phyloP scores from a whole-genome alignment of 2,113 vertebrate species.

The Diadophis punctatus region DNA sequence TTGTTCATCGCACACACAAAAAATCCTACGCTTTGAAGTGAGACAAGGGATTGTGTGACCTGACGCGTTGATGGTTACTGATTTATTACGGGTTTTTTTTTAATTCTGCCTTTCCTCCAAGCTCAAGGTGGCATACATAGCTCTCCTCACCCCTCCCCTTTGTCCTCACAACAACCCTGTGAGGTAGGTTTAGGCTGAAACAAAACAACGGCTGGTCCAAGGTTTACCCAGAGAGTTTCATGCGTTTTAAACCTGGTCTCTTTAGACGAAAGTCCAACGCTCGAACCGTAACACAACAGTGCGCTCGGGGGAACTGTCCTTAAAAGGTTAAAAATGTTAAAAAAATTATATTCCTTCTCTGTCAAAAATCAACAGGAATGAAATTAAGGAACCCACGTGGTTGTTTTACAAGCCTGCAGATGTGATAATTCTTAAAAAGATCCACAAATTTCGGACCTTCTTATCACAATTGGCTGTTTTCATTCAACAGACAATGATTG shows the following conservation, averaged over 20 bases:
- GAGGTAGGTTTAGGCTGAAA: not conserved
- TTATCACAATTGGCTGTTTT: constrained; percentile 3
- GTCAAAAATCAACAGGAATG: constrained; percentile 41
- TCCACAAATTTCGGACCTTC: not conserved
- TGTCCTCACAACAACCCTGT: constrained; percentile 1
- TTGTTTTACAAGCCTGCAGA: constrained; percentile 16
- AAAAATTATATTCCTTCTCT: constrained; percentile 38
- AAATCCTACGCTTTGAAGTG: not conserved
- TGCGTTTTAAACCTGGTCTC: not conserved
- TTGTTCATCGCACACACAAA: not conserved
- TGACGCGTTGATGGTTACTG: not conserved
- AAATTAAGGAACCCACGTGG: constrained; percentile 41
- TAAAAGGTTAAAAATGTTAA: constrained; percentile 5
- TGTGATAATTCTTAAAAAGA: constrained; percentile 22
- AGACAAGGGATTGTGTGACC: not conserved
- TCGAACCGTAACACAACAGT: not conserved
- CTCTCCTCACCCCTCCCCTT: not conserved
- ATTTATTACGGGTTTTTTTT: not conserved
- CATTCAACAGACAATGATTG: not conserved
- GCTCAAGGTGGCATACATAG: not conserved
- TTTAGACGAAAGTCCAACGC: not conserved
- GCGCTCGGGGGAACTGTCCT: not conserved
- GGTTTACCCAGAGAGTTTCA: not conserved
- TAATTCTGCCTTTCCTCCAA: not conserved
- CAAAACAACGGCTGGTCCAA: not conserved